These are phyloP conservation scores for Panurus biarmicus DNA, from an alignment of 2,113 vertebrate genomes.

Conservation along the genomic window DNA sequence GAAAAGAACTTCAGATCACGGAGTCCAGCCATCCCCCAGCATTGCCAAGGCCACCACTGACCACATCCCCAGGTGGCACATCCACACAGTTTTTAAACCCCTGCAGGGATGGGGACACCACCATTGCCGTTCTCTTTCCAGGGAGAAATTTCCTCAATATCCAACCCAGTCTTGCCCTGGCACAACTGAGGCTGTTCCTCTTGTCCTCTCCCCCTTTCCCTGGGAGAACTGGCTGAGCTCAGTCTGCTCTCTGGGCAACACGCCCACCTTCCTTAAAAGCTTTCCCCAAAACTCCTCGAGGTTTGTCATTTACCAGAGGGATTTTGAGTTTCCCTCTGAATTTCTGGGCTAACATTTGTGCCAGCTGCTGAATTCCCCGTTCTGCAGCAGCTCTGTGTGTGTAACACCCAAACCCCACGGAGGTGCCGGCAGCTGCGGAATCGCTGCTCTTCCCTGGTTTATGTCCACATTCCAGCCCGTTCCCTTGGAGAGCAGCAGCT, in stretches of 20 bases:
- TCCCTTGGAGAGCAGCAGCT: background rate
- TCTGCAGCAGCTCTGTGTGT: background rate
- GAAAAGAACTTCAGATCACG: background rate
- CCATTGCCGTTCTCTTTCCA: too few species aligned
- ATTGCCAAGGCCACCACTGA: background rate
- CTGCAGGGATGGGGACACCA: background rate
- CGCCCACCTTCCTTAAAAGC: rapidly evolving
- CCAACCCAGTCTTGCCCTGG: background rate
- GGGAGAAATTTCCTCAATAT: background rate
- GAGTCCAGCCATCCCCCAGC: too few species aligned
- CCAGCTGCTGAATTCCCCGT: background rate
- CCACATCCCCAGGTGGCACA: background rate
- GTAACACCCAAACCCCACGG: rapidly evolving
- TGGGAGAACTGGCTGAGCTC: background rate
- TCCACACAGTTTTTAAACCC: background rate
- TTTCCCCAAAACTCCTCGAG: background rate
- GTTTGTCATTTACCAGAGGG: background rate
- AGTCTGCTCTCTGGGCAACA: background rate
- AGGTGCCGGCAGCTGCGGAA: background rate
- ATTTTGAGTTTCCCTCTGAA: background rate
- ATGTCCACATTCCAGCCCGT: rapidly evolving
- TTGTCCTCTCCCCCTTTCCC: background rate
- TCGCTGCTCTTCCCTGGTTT: background rate
- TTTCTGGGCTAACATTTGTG: too few species aligned
- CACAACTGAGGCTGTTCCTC: background rate